Percentiles rank a stretch among this genome's conserved stretches.
Conservation (phyloP, 92 coral and sea anemone genomes). For the Epizoanthus stellaris region DNA sequence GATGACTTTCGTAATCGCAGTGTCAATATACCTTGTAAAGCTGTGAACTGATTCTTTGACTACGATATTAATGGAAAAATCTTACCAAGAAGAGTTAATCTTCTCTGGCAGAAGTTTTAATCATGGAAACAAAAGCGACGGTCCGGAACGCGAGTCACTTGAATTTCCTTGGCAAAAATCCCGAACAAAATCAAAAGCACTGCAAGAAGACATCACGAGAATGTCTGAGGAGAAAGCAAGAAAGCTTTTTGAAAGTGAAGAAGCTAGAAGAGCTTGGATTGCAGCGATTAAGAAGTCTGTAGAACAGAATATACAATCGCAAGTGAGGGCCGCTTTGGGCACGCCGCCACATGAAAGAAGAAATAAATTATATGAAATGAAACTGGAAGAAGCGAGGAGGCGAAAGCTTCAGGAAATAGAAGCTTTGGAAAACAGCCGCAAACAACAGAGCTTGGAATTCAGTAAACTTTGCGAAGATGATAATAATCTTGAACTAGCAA, state of each 20-base stretch:
- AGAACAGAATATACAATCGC: constrained; percentile 85
- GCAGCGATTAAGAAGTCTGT: constrained; percentile 83
- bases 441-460: constrained; percentile 31
- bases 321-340: constrained; percentile 88
- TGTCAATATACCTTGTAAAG: constrained; percentile 4
- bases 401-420: constrained; percentile 40
- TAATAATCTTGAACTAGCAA: constrained; percentile 54
- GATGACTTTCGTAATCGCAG: constrained; percentile 1
- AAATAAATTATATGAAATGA: constrained; percentile 62
- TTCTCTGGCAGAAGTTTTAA: constrained; percentile 42
- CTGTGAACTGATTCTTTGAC: constrained; percentile 12
- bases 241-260: constrained; percentile 77
- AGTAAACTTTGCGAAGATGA: constrained; percentile 62
- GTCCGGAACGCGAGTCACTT: constrained; percentile 20
- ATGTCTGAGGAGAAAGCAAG: constrained; percentile 90
- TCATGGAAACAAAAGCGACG: constrained; percentile 19
- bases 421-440: constrained; percentile 28
- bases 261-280: constrained; percentile 80
- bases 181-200: constrained; percentile 48
- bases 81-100: constrained; percentile 36
- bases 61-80: constrained; percentile 13
- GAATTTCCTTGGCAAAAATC: constrained; percentile 22
- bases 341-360: constrained; percentile 86
- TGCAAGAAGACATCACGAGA: constrained; percentile 60
- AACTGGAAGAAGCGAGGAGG: constrained; percentile 65